phyloP scores from a whole-genome alignment of 2,888 invertebrate species.

The Myopa testacea region DNA sequence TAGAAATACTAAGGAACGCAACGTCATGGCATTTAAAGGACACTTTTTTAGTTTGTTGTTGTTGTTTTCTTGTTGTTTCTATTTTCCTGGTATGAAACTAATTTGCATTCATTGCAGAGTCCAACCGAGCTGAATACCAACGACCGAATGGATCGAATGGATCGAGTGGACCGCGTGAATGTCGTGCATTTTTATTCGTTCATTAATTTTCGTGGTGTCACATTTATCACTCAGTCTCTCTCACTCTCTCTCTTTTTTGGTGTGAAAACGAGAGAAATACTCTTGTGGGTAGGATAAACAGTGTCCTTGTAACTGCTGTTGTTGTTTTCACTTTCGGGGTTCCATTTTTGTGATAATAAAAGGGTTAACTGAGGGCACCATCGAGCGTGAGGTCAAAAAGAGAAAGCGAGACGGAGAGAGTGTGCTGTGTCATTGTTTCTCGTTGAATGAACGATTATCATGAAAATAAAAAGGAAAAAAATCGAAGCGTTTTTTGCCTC shows the following conservation, averaged over 20 bases:
- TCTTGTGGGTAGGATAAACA: neutral
- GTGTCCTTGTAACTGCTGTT: neutral
- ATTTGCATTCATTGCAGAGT: slow-evolving; percentile 44
- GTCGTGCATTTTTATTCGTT: slow-evolving; percentile 20
- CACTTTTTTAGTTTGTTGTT: neutral
- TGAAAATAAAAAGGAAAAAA: no score
- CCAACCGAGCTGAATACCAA: neutral
- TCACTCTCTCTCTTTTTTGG: neutral
- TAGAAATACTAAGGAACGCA: neutral
- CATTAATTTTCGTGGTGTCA: slow-evolving; percentile 26
- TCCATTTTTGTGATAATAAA: neutral
- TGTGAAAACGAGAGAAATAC: neutral
- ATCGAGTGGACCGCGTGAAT: neutral
- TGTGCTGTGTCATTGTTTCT: no score
- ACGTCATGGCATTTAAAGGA: slow-evolving; percentile 32
- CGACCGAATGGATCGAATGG: slow-evolving; percentile 12
- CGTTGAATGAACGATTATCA: no score
- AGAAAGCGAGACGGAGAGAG: no score
- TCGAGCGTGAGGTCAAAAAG: no score
- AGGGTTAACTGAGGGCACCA: slow-evolving; percentile 8
- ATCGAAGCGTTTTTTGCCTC: no score
- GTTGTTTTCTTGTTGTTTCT: slow-evolving; percentile 3
- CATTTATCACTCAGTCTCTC: neutral
- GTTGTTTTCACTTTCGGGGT: neutral
- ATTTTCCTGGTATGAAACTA: slow-evolving; percentile 31